Evolutionary conservation across 2,888 invertebrate species (phyloP), one percentile per base, ranked within the genome.

Genomic region (Thecocarcelia acutangulata): DNA sequence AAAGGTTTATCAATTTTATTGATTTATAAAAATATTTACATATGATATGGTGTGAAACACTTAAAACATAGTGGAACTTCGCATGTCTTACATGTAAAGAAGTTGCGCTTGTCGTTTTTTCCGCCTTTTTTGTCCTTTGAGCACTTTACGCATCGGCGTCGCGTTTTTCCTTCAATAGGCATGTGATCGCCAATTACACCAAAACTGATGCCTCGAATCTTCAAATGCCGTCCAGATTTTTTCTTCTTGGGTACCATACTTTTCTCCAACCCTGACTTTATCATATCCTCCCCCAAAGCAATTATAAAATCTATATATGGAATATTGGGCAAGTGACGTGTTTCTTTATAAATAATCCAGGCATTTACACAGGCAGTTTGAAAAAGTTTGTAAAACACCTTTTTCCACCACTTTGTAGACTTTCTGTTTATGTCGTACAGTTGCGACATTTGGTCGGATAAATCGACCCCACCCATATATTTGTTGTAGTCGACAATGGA

Each of bases 91-190:
- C 58, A 40, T 37, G 40, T 58, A 58, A 58, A 58, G 58, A 69
- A 63, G 12, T 59, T 68, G 15, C 61, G 24, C 17, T 68, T 68
- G 56, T 61, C 50, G 37, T 76, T 76, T 66, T 77, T 59, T 13
- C 61, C 42, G 12, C 76, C 52, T 59, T 40, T 76, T 44, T 72
- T 61, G 13, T n/a, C n/a, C n/a, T n/a, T n/a, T n/a, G n/a, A n/a
- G n/a, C n/a, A n/a, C n/a, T n/a, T n/a, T n/a, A n/a, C n/a, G n/a
- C n/a, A n/a, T n/a, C n/a, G n/a, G n/a, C n/a, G n/a, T n/a, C n/a
- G n/a, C n/a, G n/a, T n/a, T 59, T 58, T 76, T 40, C 76, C 69
- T 76, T 73, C 56, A 66, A 75, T 56, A 48, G 66, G 66, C 64
- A 56, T 56, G 44, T 54, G 68, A 54, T 68, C 69, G 48, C 63